A percentile compares a stretch with the other conserved stretches of the same genome.
phyloP scores from a whole-genome alignment of 1,140 invertebrate species.

The Notospermus geniculatus region DNA sequence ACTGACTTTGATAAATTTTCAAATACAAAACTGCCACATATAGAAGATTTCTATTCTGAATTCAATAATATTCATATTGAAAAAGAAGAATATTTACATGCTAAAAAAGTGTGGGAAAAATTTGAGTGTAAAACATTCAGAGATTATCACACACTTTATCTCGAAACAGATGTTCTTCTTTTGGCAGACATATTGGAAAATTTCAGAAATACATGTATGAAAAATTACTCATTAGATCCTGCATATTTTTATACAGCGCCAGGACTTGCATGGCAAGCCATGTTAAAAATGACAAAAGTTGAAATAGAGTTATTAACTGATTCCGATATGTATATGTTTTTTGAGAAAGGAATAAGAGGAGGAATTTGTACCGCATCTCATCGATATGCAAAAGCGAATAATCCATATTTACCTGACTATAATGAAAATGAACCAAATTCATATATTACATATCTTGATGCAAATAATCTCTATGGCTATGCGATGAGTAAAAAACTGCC shows the following conservation, averaged over 20 bases:
- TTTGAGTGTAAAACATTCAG: too few relatives aligned
- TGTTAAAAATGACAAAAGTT: slow-evolving; percentile 30
- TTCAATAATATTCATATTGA: not conserved
- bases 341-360: too few relatives aligned
- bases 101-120: not conserved
- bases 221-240: slow-evolving; percentile 32
- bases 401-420: slow-evolving; percentile 20
- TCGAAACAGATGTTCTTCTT: slow-evolving; percentile 25
- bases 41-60: too few relatives aligned
- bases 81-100: not conserved
- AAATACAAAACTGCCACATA: too few relatives aligned
- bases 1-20: too few relatives aligned
- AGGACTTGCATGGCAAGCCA: slow-evolving; percentile 36
- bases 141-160: too few relatives aligned
- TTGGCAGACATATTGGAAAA: slow-evolving; percentile 58
- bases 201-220: slow-evolving; percentile 33
- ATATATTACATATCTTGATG: slow-evolving; percentile 35
- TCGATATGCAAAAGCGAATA: slow-evolving; percentile 33
- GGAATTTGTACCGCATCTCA: too few relatives aligned
- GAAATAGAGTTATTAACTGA: slow-evolving; percentile 31
- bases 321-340: too few relatives aligned
- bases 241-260: slow-evolving; percentile 35
- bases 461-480: slow-evolving; percentile 40
- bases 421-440: slow-evolving; percentile 19
- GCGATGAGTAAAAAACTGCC: slow-evolving; percentile 26